A percentile compares a stretch with the other conserved stretches of the same genome.
Conservation (phyloP, 2,888 invertebrate species). For the Hypena proboscidalis region DNA sequence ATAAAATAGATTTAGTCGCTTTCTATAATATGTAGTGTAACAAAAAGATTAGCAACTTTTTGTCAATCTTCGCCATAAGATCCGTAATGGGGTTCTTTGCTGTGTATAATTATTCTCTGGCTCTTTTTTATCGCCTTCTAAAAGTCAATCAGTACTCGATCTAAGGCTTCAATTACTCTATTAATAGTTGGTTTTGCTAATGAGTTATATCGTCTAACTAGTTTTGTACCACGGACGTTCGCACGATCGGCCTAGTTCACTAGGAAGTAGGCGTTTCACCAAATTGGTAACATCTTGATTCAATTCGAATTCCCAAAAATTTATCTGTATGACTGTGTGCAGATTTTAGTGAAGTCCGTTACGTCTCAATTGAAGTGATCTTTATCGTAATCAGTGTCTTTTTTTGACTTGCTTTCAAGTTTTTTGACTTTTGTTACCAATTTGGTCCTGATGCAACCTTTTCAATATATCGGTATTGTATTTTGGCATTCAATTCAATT, state of each 20-base stretch:
- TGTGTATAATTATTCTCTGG: slow-evolving; percentile 20
- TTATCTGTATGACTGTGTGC: slow-evolving; percentile 26
- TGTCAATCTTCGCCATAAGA: slow-evolving; percentile 14
- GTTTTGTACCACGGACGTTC: slow-evolving; percentile 42
- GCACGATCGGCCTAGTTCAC: slow-evolving; percentile 57
- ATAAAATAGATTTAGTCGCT: slow-evolving; percentile 32
- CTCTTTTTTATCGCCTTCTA: neutral
- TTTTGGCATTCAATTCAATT: no score
- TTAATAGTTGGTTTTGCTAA: slow-evolving; percentile 14
- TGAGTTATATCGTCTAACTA: slow-evolving; percentile 6
- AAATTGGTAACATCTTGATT: slow-evolving; percentile 59
- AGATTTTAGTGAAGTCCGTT: slow-evolving; percentile 25
- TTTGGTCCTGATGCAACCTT: slow-evolving; percentile 7
- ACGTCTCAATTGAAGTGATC: slow-evolving; percentile 44
- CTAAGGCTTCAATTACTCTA: slow-evolving; percentile 17
- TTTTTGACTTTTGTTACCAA: slow-evolving; percentile 8
- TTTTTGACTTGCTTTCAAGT: slow-evolving; percentile 22
- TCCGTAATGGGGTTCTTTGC: slow-evolving; percentile 16
- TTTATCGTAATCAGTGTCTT: slow-evolving; percentile 38
- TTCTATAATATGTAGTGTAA: slow-evolving; percentile 30
- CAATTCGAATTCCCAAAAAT: slow-evolving; percentile 44
- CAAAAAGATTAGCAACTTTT: slow-evolving; percentile 18
- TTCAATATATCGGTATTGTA: neutral
- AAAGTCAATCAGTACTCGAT: slow-evolving; percentile 8
- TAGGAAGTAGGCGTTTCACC: slow-evolving; percentile 46